A percentile compares a stretch with the other conserved stretches of the same genome.
Evolutionary conservation across 1,140 invertebrate species (phyloP).

Genomic region (Lerema accius): DNA sequence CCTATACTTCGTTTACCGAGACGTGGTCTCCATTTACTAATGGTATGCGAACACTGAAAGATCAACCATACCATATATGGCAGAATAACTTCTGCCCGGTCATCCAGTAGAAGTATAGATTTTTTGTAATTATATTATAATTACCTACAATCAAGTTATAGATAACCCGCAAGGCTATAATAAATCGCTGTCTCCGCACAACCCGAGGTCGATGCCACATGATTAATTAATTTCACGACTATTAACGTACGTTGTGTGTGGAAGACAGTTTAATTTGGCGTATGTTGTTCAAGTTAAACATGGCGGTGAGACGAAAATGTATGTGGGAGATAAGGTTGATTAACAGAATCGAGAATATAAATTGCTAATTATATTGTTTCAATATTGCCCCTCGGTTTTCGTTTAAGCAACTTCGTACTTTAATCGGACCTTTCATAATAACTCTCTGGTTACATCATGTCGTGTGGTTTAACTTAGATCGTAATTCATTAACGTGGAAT

Average conservation of each 20-base stretch:
- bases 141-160: neutral
- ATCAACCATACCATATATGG: too few species aligned
- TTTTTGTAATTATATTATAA: too few species aligned
- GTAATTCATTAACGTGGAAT: too few species aligned
- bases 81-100: too few species aligned
- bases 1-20: too few species aligned
- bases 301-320: slow-evolving; percentile 27
- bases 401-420: too few species aligned
- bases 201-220: slow-evolving; percentile 28
- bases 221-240: slow-evolving; percentile 35
- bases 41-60: too few species aligned
- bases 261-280: slow-evolving; percentile 34
- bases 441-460: too few species aligned
- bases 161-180: slow-evolving; percentile 12
- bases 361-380: slow-evolving; percentile 14
- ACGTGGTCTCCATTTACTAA: too few species aligned
- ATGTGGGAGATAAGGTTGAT: slow-evolving; percentile 28
- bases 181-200: slow-evolving; percentile 26
- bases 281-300: slow-evolving; percentile 29
- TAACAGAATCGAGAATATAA: slow-evolving; percentile 31
- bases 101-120: too few species aligned
- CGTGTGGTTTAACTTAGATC: too few species aligned
- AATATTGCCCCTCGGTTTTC: slow-evolving; percentile 10
- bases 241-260: slow-evolving; percentile 31
- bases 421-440: too few species aligned